These are phyloP conservation scores for Latrodectus hesperus DNA, from an alignment of 2,888 invertebrate species.

Conservation along the genomic window DNA sequence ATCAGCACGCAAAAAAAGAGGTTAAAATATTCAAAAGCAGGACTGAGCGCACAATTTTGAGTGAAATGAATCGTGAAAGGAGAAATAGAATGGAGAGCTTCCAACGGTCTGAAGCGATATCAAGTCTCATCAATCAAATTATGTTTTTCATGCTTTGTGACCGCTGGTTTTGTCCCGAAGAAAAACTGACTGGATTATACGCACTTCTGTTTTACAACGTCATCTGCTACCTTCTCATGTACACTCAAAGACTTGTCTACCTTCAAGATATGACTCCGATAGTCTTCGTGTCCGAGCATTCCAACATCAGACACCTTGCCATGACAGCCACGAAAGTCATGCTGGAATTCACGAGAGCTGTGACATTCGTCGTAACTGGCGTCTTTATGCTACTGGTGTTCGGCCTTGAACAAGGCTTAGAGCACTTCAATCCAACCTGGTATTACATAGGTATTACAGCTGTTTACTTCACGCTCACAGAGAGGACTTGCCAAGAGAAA, in stretches of 20 bases:
- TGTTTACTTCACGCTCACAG: slow-evolving; percentile 83
- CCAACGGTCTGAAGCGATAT: slow-evolving; percentile 58
- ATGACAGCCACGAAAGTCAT: slow-evolving; percentile 88
- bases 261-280: slow-evolving; percentile 87
- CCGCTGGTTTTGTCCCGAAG: slow-evolving; percentile 79
- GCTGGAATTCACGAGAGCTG: slow-evolving; percentile 88
- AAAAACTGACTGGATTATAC: slow-evolving; percentile 82
- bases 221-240: slow-evolving; percentile 85
- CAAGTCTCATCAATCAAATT: slow-evolving; percentile 77
- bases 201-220: slow-evolving; percentile 89
- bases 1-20: no score
- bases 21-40: no score
- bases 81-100: slow-evolving; percentile 43
- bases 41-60: no score
- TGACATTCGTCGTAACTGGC: slow-evolving; percentile 85
- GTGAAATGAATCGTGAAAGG: slow-evolving; percentile 58
- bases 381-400: slow-evolving; percentile 85
- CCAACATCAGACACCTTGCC: slow-evolving; percentile 84
- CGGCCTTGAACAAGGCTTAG: slow-evolving; percentile 84
- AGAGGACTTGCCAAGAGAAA: slow-evolving; percentile 81
- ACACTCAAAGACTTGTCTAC: slow-evolving; percentile 83
- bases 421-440: slow-evolving; percentile 83
- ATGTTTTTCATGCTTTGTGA: slow-evolving; percentile 85
- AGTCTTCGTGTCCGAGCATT: slow-evolving; percentile 83
- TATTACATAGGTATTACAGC: slow-evolving; percentile 82